These are phyloP conservation scores for Salminus brasiliensis DNA, from an alignment of 2,113 vertebrate genomes.

Conservation along the genomic window DNA sequence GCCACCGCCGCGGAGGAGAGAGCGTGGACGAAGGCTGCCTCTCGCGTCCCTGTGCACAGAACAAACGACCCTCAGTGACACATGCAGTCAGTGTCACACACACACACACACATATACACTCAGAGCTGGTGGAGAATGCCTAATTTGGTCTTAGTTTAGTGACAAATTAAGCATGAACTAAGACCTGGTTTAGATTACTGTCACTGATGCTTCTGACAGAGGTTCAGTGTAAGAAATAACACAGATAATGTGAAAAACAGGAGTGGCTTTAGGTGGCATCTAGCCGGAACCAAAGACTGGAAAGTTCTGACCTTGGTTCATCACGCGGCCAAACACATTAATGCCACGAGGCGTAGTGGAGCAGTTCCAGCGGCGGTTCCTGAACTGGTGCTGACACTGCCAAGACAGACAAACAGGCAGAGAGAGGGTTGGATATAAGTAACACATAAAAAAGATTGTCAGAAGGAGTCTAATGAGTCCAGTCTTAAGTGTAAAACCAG, in stretches of 20 bases:
- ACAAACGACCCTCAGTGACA: not conserved
- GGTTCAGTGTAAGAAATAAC: not conserved
- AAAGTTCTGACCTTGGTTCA: constrained; percentile 74
- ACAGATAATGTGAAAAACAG: not conserved
- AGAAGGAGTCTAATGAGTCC: no score
- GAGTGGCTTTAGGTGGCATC: not conserved
- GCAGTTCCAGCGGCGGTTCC: constrained; percentile 77
- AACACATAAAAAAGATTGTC: no score
- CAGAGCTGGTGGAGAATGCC: not conserved
- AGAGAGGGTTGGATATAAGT: not conserved
- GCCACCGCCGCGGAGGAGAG: constrained; percentile 72
- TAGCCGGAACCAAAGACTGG: not conserved
- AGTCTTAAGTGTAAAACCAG: no score
- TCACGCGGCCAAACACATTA: constrained; percentile 77
- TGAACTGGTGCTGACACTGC: constrained; percentile 78
- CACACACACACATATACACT: no score
- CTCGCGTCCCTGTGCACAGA: constrained; percentile 68
- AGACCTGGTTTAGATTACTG: not conserved
- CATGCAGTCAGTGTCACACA: not conserved
- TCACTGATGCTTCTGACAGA: not conserved
- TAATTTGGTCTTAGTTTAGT: not conserved
- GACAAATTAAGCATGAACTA: not conserved
- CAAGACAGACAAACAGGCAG: not conserved
- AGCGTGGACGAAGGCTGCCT: constrained; percentile 76
- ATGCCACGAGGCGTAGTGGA: constrained; percentile 78